Percentiles rank a stretch among this genome's conserved stretches.
phyloP scores from a whole-genome alignment of 2,113 vertebrate genomes.

The Picathartes gymnocephalus region DNA sequence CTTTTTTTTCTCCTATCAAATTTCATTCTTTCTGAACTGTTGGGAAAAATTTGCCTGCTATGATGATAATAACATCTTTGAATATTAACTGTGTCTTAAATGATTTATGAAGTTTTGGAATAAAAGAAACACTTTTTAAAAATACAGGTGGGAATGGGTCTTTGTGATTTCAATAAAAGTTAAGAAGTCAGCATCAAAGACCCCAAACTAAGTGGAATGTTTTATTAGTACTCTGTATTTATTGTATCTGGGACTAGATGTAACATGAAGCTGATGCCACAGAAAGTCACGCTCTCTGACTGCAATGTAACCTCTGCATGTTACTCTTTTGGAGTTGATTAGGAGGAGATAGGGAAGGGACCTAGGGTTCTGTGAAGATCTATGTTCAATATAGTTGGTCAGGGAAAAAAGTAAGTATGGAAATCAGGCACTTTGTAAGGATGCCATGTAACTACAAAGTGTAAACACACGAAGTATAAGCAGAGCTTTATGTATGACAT shows the following conservation, averaged over 20 bases:
- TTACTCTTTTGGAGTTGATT: background rate
- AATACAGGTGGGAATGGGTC: background rate
- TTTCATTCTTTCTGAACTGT: background rate
- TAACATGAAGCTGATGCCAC: background rate
- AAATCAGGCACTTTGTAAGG: background rate
- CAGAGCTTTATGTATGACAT: background rate
- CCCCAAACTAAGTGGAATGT: background rate
- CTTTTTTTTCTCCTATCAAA: background rate
- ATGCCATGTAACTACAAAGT: background rate
- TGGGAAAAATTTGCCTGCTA: background rate
- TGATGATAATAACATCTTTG: background rate
- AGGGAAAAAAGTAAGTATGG: background rate
- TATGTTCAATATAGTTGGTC: background rate
- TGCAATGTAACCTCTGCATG: background rate
- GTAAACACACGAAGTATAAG: background rate
- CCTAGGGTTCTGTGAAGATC: background rate
- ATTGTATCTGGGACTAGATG: background rate
- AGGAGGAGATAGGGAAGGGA: background rate
- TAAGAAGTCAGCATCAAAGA: background rate
- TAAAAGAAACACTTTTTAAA: background rate
- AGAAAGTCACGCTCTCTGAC: background rate
- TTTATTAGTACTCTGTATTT: background rate
- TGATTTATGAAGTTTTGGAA: background rate
- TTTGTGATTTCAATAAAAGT: background rate
- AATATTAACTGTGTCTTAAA: background rate